These are phyloP conservation scores for Pemphigus obesinymphae DNA, from an alignment of 1,140 invertebrate genomes.

Conservation along the genomic window DNA sequence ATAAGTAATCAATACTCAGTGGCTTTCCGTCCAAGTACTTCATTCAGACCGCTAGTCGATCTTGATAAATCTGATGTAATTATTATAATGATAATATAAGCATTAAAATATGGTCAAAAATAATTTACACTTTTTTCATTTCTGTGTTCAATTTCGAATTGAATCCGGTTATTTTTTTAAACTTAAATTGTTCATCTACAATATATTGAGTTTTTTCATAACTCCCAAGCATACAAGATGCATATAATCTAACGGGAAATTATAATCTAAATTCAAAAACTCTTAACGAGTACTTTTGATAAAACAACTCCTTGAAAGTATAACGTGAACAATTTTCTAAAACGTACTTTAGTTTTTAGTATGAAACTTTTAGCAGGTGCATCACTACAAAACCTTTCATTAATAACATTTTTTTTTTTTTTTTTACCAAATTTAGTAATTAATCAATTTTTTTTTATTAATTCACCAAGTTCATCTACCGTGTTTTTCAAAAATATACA, in stretches of 20 bases:
- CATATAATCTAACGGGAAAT: not conserved
- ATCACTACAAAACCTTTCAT: not conserved
- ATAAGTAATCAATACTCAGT: not conserved
- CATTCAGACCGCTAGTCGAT: not conserved
- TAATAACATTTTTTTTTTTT: not conserved
- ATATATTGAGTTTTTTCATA: not conserved
- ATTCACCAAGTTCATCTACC: not conserved
- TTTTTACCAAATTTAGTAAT: not conserved
- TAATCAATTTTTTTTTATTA: not conserved
- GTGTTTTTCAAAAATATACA: not conserved
- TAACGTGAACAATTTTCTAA: not conserved
- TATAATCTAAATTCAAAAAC: not conserved
- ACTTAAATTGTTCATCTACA: not conserved
- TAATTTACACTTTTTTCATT: not conserved
- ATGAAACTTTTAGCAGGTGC: not conserved
- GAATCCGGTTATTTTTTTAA: not conserved
- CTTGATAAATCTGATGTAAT: not conserved
- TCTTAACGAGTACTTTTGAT: not conserved
- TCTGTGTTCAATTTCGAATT: not conserved
- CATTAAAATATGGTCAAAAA: not conserved
- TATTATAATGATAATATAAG: not conserved
- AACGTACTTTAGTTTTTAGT: not conserved
- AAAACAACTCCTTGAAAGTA: not conserved
- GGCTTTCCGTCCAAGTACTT: not conserved
- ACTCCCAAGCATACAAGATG: not conserved